phyloP scores from a whole-genome alignment of 2,113 vertebrate genomes.

The Sorex araneus region DNA sequence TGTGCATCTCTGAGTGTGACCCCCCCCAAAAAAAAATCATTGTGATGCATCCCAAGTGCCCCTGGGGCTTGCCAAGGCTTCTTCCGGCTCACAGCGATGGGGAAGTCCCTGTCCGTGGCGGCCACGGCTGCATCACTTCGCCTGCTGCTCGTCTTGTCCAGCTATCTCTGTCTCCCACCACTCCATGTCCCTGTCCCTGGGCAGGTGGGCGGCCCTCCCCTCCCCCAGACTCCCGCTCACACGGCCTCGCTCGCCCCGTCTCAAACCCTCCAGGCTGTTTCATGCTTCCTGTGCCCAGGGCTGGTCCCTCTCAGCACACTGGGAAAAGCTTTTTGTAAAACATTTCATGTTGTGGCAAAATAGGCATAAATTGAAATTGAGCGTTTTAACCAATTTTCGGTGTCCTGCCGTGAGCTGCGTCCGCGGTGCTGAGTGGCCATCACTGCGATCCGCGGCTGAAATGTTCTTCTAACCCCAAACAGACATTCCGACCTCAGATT shows the following conservation, averaged over 20 bases:
- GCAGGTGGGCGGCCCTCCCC: too few species aligned
- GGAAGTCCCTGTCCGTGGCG: too few species aligned
- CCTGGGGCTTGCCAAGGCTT: background rate
- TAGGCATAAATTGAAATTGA: background rate
- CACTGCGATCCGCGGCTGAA: background rate
- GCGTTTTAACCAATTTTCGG: background rate
- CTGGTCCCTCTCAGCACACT: background rate
- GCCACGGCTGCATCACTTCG: too few species aligned
- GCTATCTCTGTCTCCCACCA: too few species aligned
- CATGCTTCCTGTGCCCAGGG: background rate
- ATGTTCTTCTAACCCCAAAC: background rate
- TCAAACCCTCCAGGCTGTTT: background rate
- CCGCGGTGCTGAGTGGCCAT: background rate
- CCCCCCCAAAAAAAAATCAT: too few species aligned
- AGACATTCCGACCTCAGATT: background rate
- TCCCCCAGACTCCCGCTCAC: too few species aligned
- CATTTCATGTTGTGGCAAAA: conserved; percentile 16
- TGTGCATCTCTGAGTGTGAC: too few species aligned
- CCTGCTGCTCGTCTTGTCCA: too few species aligned
- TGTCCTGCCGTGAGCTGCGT: background rate
- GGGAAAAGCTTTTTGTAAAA: conserved; percentile 4
- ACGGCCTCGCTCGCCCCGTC: too few species aligned
- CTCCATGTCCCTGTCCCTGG: too few species aligned
- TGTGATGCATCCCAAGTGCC: background rate
- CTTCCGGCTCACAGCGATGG: background rate